Evolutionary conservation across 2,113 vertebrate genomes (phyloP), one percentile per base, ranked within the genome.

Genomic region (Trogon melanurus): DNA sequence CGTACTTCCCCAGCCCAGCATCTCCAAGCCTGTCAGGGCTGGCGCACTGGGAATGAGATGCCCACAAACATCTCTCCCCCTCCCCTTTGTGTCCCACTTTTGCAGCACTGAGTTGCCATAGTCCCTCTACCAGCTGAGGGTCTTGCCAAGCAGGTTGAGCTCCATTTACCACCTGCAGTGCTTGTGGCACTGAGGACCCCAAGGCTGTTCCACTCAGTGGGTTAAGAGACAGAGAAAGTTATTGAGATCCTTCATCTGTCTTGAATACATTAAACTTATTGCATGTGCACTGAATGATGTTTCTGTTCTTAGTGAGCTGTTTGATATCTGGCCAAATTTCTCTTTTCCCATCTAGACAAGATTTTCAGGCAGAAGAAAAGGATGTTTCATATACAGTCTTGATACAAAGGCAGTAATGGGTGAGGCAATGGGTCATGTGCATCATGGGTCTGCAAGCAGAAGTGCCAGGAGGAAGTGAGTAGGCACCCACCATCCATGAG

Each of bases 11-110:
- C 4, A 6, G n/a, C 16, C 65, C 56, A 48, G 2, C 1, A 5
- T 7, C 48, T 67, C 57, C 6, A 7, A 76, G 16, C 19, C 11
- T 76, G 13, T 44, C 66, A 58, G n/a, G 47, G 44, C 38, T 73
- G 36, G 23, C 0, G 1, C 17, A 11, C 34, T n/a, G 38, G 41
- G 0, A 76, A 21, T 2, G 8, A 71, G 30, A 51, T 36, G 22
- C n/a, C 47, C 22, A 34, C 22, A 30, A n/a, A 48, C 4, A 18
- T 22, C 47, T 58, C 32, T 62, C 6, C 3, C 10, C 5, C n/a
- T 60, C 78, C 32, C 13, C 32, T 27, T 56, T 78, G 10, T 65
- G 45, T 10, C 50, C 38, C 34, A 61, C 3, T 85, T 65, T 25
- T 45, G 53, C 25, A 41, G 32, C 74, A 36, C 34, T 41, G 47